These are phyloP conservation scores for Aphidius gifuensis DNA, from an alignment of 1,140 invertebrate species.

Conservation along the genomic window DNA sequence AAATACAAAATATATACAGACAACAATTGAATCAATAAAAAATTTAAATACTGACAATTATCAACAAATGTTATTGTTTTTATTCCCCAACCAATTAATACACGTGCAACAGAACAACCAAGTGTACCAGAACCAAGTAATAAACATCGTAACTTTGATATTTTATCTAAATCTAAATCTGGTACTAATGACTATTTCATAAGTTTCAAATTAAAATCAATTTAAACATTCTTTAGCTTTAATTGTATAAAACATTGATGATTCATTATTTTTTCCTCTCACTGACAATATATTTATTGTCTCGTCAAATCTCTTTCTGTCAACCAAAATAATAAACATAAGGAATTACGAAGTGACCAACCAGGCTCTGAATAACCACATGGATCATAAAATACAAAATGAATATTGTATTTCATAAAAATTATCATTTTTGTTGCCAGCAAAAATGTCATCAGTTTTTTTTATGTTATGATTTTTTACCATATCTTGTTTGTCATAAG, in stretches of 20 bases:
- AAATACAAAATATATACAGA: too few relatives aligned
- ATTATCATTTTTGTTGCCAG: too few relatives aligned
- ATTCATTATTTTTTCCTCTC: constrained; percentile 37
- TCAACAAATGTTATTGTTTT: constrained; percentile 90
- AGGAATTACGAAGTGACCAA: constrained; percentile 83
- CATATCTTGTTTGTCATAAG: too few relatives aligned
- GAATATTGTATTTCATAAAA: too few relatives aligned
- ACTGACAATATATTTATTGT: constrained; percentile 39
- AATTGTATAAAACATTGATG: constrained; percentile 45
- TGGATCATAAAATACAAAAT: constrained; percentile 82
- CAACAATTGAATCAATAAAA: too few relatives aligned
- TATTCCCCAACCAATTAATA: constrained; percentile 92
- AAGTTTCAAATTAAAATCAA: constrained; percentile 88
- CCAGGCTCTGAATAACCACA: constrained; percentile 68
- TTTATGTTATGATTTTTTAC: too few relatives aligned
- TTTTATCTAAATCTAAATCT: constrained; percentile 79
- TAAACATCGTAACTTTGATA: constrained; percentile 79
- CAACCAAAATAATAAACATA: constrained; percentile 67
- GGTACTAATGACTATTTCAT: constrained; percentile 98
- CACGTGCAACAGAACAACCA: constrained; percentile 92
- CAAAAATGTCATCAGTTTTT: too few relatives aligned
- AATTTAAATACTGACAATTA: too few relatives aligned
- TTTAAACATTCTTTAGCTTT: constrained; percentile 36
- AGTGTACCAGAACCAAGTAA: constrained; percentile 95
- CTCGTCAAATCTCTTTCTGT: constrained; percentile 31